These are phyloP conservation scores for Cryptoblepharus egeriae DNA, from an alignment of 2,797 vertebrate species.

Conservation along the genomic window DNA sequence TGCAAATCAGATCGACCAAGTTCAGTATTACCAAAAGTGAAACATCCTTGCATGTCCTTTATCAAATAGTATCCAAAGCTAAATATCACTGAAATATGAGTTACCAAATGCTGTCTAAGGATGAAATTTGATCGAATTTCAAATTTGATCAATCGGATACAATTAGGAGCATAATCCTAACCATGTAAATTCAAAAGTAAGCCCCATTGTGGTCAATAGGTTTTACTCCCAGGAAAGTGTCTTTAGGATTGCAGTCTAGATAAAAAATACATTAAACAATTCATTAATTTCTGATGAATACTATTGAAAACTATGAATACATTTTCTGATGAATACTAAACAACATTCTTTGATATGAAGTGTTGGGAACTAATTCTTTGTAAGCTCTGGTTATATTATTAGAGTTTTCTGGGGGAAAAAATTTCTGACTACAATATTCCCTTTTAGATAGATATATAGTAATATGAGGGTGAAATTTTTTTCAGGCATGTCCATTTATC, in stretches of 20 bases:
- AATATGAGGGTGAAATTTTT: background rate
- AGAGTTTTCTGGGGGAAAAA: conserved; percentile 7
- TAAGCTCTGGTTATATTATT: background rate
- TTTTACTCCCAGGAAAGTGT: too few species aligned
- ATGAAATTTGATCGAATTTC: background rate
- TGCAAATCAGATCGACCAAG: too few species aligned
- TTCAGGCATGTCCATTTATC: conserved; percentile 38
- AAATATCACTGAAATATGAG: background rate
- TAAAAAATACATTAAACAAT: too few species aligned
- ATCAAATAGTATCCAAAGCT: background rate
- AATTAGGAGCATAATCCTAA: too few species aligned
- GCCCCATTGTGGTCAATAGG: too few species aligned
- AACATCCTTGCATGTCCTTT: background rate
- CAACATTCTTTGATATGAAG: background rate
- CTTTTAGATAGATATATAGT: conserved; percentile 16
- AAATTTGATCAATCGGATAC: too few species aligned
- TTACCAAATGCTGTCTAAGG: background rate
- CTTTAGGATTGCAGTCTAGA: too few species aligned
- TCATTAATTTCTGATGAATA: too few species aligned
- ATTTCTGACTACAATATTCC: background rate
- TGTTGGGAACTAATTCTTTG: background rate
- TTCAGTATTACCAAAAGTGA: background rate
- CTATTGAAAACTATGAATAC: too few species aligned
- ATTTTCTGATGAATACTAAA: background rate
- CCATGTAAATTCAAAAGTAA: too few species aligned